Conservation (phyloP, 2,113 vertebrate genomes). For the Tichodroma muraria region DNA sequence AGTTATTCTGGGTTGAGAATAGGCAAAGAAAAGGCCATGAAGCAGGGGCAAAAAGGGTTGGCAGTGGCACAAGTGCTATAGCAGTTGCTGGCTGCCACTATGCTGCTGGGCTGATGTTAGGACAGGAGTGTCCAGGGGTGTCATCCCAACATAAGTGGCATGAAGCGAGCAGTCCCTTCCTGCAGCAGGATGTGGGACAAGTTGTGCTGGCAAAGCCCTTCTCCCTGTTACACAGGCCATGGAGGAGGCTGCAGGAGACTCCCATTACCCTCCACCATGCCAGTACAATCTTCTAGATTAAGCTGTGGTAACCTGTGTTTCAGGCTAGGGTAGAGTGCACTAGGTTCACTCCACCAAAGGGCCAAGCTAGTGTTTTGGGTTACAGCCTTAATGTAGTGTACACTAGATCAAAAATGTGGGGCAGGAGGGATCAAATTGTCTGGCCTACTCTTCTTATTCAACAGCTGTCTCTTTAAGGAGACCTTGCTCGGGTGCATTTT, state of each 20-base stretch:
- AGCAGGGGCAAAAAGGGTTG: not conserved
- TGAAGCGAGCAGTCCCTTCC: rapidly evolving
- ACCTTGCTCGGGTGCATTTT: not conserved
- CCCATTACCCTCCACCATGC: rapidly evolving
- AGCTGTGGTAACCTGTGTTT: not conserved
- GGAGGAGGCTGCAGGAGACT: not conserved
- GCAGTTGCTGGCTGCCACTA: not conserved
- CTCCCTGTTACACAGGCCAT: not conserved
- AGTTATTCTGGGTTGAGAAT: not conserved
- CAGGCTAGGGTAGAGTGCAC: not conserved
- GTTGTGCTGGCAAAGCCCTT: rapidly evolving
- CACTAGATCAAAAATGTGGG: not conserved
- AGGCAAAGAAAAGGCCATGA: not conserved
- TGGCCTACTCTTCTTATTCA: not conserved
- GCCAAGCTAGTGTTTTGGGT: not conserved
- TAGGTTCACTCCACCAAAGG: not conserved
- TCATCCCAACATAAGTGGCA: not conserved
- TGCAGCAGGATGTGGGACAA: not conserved
- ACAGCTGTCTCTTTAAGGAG: not conserved
- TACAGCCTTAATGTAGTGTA: not conserved
- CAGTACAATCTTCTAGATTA: not conserved
- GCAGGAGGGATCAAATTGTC: not conserved
- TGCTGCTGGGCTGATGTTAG: not conserved
- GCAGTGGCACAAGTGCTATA: not conserved
- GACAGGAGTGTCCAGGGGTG: not conserved